These are phyloP conservation scores for Ciconia boyciana DNA, from an alignment of 2,113 vertebrate species.

Conservation along the genomic window DNA sequence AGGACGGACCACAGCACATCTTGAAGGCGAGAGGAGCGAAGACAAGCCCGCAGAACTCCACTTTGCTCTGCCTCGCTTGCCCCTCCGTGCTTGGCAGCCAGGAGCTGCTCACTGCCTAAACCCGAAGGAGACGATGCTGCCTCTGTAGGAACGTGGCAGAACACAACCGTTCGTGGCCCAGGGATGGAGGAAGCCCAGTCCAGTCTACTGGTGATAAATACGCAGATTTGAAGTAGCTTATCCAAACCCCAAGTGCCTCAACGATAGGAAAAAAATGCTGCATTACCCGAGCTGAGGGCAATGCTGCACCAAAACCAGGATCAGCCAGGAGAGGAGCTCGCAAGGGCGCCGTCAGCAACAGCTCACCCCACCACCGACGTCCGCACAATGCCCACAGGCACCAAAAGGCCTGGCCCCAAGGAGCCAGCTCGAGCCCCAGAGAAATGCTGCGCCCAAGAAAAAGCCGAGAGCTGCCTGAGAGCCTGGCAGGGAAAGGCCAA, in stretches of 20 bases:
- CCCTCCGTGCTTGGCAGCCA: neutral
- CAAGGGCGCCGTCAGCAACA: neutral
- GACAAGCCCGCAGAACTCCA: neutral
- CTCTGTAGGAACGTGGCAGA: rapidly evolving
- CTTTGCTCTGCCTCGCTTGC: neutral
- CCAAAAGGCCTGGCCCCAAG: neutral
- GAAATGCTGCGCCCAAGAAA: neutral
- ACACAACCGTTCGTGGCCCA: rapidly evolving
- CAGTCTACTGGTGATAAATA: neutral
- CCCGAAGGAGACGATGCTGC: rapidly evolving
- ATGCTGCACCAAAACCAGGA: neutral
- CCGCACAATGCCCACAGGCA: rapidly evolving
- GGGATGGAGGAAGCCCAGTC: neutral
- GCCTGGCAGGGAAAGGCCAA: neutral
- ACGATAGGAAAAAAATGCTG: neutral
- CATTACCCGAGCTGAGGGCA: neutral
- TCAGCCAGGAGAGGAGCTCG: neutral
- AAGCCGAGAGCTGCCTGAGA: neutral
- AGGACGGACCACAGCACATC: neutral
- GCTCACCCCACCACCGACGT: neutral
- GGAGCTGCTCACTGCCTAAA: neutral
- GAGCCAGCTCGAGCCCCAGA: neutral
- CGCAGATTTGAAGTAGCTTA: neutral
- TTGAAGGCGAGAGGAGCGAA: neutral
- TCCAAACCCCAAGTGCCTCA: neutral